phyloP scores from a whole-genome alignment of 1,140 invertebrate genomes.

The Nomia melanderi region DNA sequence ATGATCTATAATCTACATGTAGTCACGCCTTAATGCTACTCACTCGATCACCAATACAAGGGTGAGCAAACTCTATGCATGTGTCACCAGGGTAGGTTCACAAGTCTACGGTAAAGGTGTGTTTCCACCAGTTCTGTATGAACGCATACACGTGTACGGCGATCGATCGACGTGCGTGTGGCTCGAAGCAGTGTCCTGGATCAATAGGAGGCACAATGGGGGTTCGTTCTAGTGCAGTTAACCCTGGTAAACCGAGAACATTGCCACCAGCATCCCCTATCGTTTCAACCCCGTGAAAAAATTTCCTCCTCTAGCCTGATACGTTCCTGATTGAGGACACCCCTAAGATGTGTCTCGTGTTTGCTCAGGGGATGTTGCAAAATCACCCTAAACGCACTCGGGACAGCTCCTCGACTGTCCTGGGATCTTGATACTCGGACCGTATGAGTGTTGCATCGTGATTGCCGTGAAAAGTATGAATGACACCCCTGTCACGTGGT shows the following conservation, averaged over 20 bases:
- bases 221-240: slow-evolving; percentile 43
- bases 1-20: too few relatives aligned
- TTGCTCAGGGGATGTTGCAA: slow-evolving; percentile 51
- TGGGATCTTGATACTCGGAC: slow-evolving; percentile 70
- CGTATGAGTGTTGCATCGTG: slow-evolving; percentile 73
- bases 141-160: not conserved
- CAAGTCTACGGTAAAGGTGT: too few relatives aligned
- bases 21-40: too few relatives aligned
- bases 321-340: slow-evolving; percentile 66
- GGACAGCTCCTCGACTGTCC: slow-evolving; percentile 63
- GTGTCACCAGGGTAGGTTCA: too few relatives aligned
- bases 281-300: slow-evolving; percentile 45
- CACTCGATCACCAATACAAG: too few relatives aligned
- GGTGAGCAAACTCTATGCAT: too few relatives aligned
- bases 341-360: slow-evolving; percentile 63
- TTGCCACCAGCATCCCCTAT: slow-evolving; percentile 51
- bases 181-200: slow-evolving; percentile 38
- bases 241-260: slow-evolving; percentile 42
- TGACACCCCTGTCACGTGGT: slow-evolving; percentile 42
- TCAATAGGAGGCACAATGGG: slow-evolving; percentile 59
- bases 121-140: not conserved
- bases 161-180: slow-evolving; percentile 53
- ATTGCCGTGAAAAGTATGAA: slow-evolving; percentile 56
- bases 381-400: slow-evolving; percentile 33
- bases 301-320: slow-evolving; percentile 54